Conservation (phyloP, 2,113 vertebrate genomes). For the Oceanites oceanicus region DNA sequence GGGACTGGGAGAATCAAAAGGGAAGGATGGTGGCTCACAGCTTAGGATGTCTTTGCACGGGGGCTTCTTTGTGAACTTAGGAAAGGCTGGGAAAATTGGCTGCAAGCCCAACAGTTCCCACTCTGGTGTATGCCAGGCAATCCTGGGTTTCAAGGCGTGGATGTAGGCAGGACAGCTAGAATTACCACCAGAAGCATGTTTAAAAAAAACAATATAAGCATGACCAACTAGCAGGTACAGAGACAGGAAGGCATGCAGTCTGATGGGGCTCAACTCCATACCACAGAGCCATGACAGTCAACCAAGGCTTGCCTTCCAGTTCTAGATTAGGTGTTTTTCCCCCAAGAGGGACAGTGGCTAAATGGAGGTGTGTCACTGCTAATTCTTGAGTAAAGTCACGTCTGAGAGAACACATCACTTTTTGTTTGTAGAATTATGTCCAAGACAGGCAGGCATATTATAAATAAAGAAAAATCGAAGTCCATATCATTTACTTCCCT, state of each 20-base stretch:
- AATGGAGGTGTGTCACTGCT: neutral
- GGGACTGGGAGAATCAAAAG: neutral
- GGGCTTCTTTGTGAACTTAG: neutral
- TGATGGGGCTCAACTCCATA: neutral
- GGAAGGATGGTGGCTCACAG: neutral
- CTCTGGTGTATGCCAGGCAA: neutral
- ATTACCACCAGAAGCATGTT: neutral
- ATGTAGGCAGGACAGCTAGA: neutral
- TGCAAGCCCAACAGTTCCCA: neutral
- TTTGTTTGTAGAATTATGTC: neutral
- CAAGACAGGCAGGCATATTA: neutral
- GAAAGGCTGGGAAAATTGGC: neutral
- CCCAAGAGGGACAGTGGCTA: neutral
- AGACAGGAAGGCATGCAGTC: neutral
- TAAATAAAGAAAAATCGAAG: neutral
- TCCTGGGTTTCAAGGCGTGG: neutral
- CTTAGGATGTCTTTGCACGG: neutral
- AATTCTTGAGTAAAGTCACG: neutral
- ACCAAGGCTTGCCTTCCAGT: neutral
- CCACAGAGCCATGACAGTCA: neutral
- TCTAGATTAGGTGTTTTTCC: neutral
- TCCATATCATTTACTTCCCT: neutral
- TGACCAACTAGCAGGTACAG: neutral
- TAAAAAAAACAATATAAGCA: neutral
- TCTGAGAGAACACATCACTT: neutral